These are phyloP conservation scores for Xanthorhoe spadicearia DNA, from an alignment of 2,888 invertebrate species.

Conservation along the genomic window DNA sequence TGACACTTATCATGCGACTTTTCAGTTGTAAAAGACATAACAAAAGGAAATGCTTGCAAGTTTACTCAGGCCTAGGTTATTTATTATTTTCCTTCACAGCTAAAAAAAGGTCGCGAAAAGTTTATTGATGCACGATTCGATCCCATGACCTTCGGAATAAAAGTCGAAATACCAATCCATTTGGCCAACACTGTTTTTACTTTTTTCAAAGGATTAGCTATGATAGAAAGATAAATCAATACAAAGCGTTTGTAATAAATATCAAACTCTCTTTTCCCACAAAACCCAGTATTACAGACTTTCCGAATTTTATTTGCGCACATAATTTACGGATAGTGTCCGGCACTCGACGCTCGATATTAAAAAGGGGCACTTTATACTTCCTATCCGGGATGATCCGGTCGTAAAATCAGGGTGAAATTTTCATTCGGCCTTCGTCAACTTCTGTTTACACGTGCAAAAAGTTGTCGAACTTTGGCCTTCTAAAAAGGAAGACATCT, in stretches of 20 bases:
- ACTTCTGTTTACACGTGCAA: constrained; percentile 13
- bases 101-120: too few relatives aligned
- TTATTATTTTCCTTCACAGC: too few relatives aligned
- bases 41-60: too few relatives aligned
- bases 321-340: constrained; percentile 24
- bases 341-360: constrained; percentile 18
- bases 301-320: neutral
- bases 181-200: too few relatives aligned
- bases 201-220: too few relatives aligned
- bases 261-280: neutral
- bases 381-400: constrained; percentile 34
- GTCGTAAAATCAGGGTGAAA: constrained; percentile 34
- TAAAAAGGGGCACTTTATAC: constrained; percentile 25
- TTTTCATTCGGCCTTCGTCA: constrained; percentile 18
- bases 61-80: too few relatives aligned
- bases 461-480: constrained; percentile 8
- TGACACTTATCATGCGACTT: neutral
- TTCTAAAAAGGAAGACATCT: neutral
- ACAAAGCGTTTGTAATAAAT: too few relatives aligned
- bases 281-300: neutral
- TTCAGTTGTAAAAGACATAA: too few relatives aligned
- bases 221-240: too few relatives aligned
- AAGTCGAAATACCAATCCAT: too few relatives aligned
- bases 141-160: too few relatives aligned
- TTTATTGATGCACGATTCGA: too few relatives aligned